Conservation (phyloP, 1,140 invertebrate species). For the Ceratina calcarata region DNA sequence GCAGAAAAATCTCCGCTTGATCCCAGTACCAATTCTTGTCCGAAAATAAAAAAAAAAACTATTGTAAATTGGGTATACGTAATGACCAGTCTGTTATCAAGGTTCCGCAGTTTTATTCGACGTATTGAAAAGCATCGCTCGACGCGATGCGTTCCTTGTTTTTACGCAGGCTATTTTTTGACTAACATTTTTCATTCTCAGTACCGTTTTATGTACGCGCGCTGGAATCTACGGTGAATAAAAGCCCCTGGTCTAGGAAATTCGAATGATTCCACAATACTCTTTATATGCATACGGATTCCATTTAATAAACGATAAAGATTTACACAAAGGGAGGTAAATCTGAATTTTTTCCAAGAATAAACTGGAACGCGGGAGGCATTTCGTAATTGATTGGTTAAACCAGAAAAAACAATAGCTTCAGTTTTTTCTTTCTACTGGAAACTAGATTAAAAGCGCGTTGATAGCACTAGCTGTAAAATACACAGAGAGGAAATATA, state of each 20-base stretch:
- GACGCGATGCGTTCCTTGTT: neutral
- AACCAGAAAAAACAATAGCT: no score
- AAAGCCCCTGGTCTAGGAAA: neutral
- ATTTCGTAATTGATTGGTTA: no score
- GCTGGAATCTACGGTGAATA: neutral
- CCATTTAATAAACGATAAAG: no score
- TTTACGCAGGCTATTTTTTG: neutral
- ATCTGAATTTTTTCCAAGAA: no score
- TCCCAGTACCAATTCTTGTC: neutral
- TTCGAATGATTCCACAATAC: no score
- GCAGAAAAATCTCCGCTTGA: neutral
- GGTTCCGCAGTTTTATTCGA: slow-evolving; percentile 34
- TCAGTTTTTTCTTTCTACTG: no score
- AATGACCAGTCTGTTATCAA: slow-evolving; percentile 27
- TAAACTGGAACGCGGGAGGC: no score
- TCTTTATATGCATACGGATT: no score
- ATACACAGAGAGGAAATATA: no score
- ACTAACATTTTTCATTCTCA: neutral
- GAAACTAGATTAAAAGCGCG: no score
- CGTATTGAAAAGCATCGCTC: slow-evolving; percentile 16
- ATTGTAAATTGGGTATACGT: slow-evolving; percentile 13
- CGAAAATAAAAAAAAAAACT: neutral
- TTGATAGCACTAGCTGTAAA: no score
- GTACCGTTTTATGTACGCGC: neutral
- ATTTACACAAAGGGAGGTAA: no score